These are phyloP conservation scores for Mobula birostris DNA, from an alignment of 2,113 vertebrate genomes.

Conservation along the genomic window DNA sequence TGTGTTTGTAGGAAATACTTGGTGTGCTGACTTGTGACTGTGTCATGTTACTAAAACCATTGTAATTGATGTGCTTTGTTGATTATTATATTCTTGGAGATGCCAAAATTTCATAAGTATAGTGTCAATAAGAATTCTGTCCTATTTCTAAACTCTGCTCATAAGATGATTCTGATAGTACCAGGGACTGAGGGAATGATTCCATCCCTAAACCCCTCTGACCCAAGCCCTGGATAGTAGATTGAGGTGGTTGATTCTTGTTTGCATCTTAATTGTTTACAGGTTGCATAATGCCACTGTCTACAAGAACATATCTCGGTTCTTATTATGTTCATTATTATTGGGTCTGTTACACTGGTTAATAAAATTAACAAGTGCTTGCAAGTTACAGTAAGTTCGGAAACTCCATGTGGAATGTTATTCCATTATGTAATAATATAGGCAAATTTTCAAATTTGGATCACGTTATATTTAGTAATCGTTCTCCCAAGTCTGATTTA, in stretches of 20 bases:
- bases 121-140: not conserved
- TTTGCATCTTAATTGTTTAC: not conserved
- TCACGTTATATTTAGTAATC: not conserved
- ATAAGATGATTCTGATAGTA: not conserved
- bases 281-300: not conserved
- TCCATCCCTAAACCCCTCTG: not conserved
- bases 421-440: not conserved
- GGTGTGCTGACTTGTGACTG: not conserved
- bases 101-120: not conserved
- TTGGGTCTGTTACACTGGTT: not conserved
- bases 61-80: not conserved
- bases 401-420: not conserved
- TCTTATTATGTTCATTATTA: not conserved
- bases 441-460: not conserved
- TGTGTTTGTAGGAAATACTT: not conserved
- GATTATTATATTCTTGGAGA: not conserved
- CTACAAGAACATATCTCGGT: not conserved
- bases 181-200: not conserved
- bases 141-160: not conserved
- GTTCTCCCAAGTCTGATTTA: not conserved
- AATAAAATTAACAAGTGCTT: not conserved
- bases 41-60: not conserved
- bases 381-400: not conserved
- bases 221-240: not conserved
- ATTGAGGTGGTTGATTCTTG: not conserved